A percentile compares a stretch with the other conserved stretches of the same genome.
These are phyloP conservation scores for Chalcosyrphus nemorum DNA, from an alignment of 2,888 invertebrate species.

Conservation along the genomic window DNA sequence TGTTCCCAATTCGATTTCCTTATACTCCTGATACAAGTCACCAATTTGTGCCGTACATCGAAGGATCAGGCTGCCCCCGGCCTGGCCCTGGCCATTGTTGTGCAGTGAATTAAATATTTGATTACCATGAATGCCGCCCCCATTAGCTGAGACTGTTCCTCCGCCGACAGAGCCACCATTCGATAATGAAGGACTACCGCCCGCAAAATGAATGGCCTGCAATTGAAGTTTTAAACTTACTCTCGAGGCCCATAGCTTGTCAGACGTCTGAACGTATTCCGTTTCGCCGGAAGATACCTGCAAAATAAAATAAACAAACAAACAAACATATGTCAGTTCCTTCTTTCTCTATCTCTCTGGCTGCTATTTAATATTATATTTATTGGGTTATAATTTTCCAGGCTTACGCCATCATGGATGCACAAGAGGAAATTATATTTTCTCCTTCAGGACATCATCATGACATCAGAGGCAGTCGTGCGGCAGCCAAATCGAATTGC, in stretches of 20 bases:
- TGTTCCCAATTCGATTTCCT: slow-evolving; percentile 87
- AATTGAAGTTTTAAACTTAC: slow-evolving; percentile 80
- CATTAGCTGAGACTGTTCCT: no score
- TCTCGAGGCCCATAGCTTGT: slow-evolving; percentile 81
- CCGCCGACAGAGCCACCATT: no score
- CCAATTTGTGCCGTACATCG: slow-evolving; percentile 88
- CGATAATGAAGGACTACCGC: slow-evolving; percentile 76
- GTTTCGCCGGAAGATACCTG: slow-evolving; percentile 80
- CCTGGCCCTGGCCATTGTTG: slow-evolving; percentile 77
- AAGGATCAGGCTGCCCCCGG: slow-evolving; percentile 86
- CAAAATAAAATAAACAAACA: no score
- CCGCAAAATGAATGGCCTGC: slow-evolving; percentile 81
- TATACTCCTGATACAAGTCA: slow-evolving; percentile 87
- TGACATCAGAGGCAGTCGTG: slow-evolving; percentile 57
- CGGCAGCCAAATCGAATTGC: slow-evolving; percentile 22
- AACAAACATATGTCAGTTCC: slow-evolving; percentile 42
- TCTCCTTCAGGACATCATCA: slow-evolving; percentile 51
- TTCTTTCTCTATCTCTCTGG: not conserved
- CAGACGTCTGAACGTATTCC: slow-evolving; percentile 80
- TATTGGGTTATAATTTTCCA: slow-evolving; percentile 21
- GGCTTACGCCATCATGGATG: not conserved
- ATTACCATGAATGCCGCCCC: slow-evolving; percentile 71
- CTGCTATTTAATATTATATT: not conserved
- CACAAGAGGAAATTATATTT: slow-evolving; percentile 62
- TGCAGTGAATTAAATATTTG: slow-evolving; percentile 77